Evolutionary conservation across 2,888 invertebrate genomes (phyloP), one percentile per base, ranked within the genome.

Genomic region (Nesidiocoris tenuis): DNA sequence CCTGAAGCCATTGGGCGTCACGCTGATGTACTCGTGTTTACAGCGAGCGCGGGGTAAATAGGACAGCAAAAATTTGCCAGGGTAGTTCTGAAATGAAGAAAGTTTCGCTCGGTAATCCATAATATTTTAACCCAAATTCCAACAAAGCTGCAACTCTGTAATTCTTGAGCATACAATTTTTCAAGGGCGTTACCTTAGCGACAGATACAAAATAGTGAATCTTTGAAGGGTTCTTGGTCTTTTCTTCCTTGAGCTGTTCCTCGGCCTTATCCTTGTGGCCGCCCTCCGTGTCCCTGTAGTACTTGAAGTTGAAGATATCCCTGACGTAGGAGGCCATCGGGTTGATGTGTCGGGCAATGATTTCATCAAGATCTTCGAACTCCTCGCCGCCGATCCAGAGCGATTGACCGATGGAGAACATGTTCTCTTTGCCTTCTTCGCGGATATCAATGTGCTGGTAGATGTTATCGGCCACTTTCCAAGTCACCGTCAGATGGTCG

Each of bases 351-450:
- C 98, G 89, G 0, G 98, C 98, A 74, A 99, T 94, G 77, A 99
- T 99, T 90, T 99, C 99, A 84, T 99, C 99, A 39, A 99, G 86
- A 85, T 99, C 99, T 85, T 99, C 99, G 84, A 96, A 99, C 82
- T 97, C 96, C 81, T 97, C 94, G 77, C 88, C 90, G 54, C 90
- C 91, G 81, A 98, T 98, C 90, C 91, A 92, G 12, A 98, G 86
- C 2, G 89, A 89, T 81, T 90, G 89, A 70, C 98, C 98, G 80
- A 99, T 86, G 74, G 96, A 96, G 83, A 98, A 99, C 0, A 94
- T 92, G 83, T 98, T 98, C 82, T 95, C 93, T 85, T 99, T 99
- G 16, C 95, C 95, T 82, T 96, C 94, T 84, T 99, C 99, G 65
- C 91, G 87, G 0, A 99, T 91, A 83, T 98, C 98, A 77, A 99